phyloP scores from a whole-genome alignment of 2,888 invertebrate genomes.

The Platycheirus rosarum region DNA sequence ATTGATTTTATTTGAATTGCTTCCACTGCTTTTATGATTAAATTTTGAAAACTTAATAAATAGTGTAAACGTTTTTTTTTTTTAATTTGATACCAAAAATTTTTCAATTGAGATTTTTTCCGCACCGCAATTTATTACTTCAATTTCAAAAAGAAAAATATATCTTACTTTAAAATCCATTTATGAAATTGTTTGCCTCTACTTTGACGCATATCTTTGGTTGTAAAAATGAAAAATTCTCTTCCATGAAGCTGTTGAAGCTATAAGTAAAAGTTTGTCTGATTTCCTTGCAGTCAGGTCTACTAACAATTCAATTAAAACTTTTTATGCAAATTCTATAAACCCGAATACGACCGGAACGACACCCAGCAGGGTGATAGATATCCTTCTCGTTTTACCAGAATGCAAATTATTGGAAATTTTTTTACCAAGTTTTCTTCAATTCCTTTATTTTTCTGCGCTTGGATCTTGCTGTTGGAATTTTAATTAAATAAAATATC shows the following conservation, averaged over 20 bases:
- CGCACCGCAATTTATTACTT: too few species aligned
- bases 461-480: constrained; percentile 40
- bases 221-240: too few species aligned
- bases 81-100: too few species aligned
- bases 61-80: too few species aligned
- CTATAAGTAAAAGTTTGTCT: constrained; percentile 33
- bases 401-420: constrained; percentile 60
- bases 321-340: constrained; percentile 55
- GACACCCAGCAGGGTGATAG: constrained; percentile 31
- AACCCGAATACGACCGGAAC: constrained; percentile 44
- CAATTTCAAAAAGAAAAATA: too few species aligned
- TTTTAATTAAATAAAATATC: constrained; percentile 59
- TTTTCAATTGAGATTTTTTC: too few species aligned
- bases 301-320: constrained; percentile 64
- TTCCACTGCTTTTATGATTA: too few species aligned
- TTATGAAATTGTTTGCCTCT: too few species aligned
- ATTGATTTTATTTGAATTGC: too few species aligned
- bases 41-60: too few species aligned
- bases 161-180: too few species aligned
- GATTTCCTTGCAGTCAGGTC: constrained; percentile 24
- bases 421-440: constrained; percentile 37
- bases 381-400: constrained; percentile 20
- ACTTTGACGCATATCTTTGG: too few species aligned
- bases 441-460: constrained; percentile 8
- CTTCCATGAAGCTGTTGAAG: neutral